Percentiles rank a stretch among this genome's conserved stretches.
phyloP scores from a whole-genome alignment of 2,888 invertebrate genomes.

The Atrina japonica region DNA sequence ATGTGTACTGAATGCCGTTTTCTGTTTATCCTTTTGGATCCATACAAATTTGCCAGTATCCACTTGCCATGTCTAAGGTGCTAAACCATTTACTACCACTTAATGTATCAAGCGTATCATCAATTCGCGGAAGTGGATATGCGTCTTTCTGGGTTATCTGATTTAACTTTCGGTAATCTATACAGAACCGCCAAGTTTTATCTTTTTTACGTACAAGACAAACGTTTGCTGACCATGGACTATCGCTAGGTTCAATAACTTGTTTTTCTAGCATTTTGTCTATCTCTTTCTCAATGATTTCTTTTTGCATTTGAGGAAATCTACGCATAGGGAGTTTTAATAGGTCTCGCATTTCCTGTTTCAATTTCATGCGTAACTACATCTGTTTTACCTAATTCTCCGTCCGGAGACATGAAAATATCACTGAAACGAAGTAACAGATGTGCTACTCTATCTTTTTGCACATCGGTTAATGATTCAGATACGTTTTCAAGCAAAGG shows the following conservation, averaged over 20 bases:
- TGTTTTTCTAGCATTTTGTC: constrained; percentile 12
- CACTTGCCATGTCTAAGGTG: constrained; percentile 1
- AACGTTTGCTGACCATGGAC: constrained; percentile 1
- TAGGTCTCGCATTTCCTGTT: neutral
- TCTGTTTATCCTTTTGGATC: constrained; percentile 1
- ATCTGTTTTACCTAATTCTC: constrained; percentile 2
- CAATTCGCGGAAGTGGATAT: too few species aligned
- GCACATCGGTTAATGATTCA: too few species aligned
- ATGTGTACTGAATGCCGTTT: constrained; percentile 10
- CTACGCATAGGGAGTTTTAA: constrained; percentile 1
- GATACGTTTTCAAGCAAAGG: neutral
- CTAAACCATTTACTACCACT: neutral
- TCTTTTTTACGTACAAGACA: neutral
- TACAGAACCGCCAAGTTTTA: neutral
- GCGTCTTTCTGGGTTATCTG: neutral
- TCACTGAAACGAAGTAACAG: neutral
- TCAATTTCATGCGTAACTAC: neutral
- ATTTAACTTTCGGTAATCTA: constrained; percentile 14
- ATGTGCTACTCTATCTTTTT: neutral
- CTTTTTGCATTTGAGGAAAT: neutral
- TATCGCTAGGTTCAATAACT: neutral
- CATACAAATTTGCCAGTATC: constrained; percentile 8
- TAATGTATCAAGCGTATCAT: constrained; percentile 5
- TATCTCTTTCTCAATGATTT: constrained; percentile 4
- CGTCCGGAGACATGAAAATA: constrained; percentile 1